Conservation (phyloP, 2,888 invertebrate species). For the Phengaris arion region DNA sequence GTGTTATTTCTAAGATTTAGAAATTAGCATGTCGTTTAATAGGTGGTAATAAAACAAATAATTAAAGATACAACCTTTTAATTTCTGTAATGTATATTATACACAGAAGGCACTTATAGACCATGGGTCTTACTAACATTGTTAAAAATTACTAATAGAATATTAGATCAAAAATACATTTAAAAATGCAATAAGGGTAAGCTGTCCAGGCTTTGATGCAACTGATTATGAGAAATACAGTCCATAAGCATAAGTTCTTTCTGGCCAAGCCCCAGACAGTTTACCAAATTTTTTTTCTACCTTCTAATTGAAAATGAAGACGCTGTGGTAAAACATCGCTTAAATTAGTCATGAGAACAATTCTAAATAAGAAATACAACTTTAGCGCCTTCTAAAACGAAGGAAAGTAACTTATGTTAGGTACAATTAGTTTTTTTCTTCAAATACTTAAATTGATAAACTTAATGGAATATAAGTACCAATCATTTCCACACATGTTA, state of each 20-base stretch:
- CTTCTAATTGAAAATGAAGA: constrained; percentile 37
- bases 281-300: constrained; percentile 39
- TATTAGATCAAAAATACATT: constrained; percentile 36
- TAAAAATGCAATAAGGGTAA: constrained; percentile 41
- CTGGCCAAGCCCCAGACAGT: neutral
- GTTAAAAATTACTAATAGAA: constrained; percentile 39
- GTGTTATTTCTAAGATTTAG: too few species aligned
- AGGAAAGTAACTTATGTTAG: constrained; percentile 45
- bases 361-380: constrained; percentile 41
- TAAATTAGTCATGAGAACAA: constrained; percentile 41
- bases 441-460: constrained; percentile 12
- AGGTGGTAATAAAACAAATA: constrained; percentile 40
- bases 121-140: constrained; percentile 68
- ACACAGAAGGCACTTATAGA: constrained; percentile 60
- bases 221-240: neutral
- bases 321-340: constrained; percentile 34
- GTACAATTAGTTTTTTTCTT: constrained; percentile 30
- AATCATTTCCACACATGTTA: constrained; percentile 5
- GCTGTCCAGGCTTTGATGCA: neutral
- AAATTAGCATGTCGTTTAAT: too few species aligned
- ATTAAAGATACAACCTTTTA: constrained; percentile 37
- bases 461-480: constrained; percentile 24
- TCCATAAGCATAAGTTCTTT: neutral
- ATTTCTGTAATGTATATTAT: constrained; percentile 45
- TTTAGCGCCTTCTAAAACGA: constrained; percentile 67